Evolutionary conservation across 2,113 vertebrate genomes (phyloP), one percentile per base, ranked within the genome.

Genomic region (Brachyistius frenatus): DNA sequence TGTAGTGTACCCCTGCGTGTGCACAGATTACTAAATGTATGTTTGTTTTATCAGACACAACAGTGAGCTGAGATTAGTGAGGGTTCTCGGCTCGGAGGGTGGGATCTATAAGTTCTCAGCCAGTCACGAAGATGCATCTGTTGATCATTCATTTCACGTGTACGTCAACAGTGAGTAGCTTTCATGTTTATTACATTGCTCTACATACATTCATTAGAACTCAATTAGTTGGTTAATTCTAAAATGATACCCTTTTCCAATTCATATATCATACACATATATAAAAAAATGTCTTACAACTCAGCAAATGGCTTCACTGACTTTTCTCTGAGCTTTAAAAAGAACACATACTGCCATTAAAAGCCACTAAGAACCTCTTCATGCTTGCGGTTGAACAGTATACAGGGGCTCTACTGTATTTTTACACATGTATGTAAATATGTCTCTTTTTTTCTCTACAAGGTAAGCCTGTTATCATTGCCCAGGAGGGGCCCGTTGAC

Each of bases 401-500:
- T 50, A n/a, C 49, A n/a, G 5, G 49, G 1, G 5, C 15, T 50
- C 49, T 14, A 31, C 14, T 31, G 36, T 3, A 31, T 55, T 3
- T 54, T 1, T 41, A 39, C 62, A 23, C 15, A 33, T 68, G 2
- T 35, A 33, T 11, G 41, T 23, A 44, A 44, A 44, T 54, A 11
- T 63, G 5, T 69, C 5, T 46, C 10, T 70, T 57, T 36, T 36
- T 77, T 23, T 55, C 9, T 76, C 32, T n/a, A 2, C 84, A 78
- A 99, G 98, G 96, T 86, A 98, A 96, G 73, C 98, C 98, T 0
- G 95, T 96, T 72, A 98, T 99, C 78, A 92, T 97, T 33, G 95
- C 93, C 37, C 94, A 95, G 9, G 96, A 97, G 75, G 96, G 96
- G 39, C 96, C 96, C 10, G 83, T 93, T 74, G 96, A 96, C 71